Evolutionary conservation across 2,113 vertebrate genomes (phyloP), one percentile per base, ranked within the genome.

Genomic region (Nothocercus julius): DNA sequence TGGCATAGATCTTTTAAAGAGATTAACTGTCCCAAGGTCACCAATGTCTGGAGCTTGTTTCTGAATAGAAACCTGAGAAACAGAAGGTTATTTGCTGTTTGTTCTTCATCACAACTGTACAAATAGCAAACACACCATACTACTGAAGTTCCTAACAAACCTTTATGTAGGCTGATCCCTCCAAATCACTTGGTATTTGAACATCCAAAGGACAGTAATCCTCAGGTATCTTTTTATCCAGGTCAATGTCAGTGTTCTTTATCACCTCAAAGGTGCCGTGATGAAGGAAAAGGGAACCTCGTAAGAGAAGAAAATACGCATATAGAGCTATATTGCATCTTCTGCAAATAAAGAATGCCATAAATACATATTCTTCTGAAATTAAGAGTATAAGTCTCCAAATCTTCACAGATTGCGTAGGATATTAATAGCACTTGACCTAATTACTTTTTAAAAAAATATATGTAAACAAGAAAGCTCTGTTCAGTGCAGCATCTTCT

Each of bases 211-310:
- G 99, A 91, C 99, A 99, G 97, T 99, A 99, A 96, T 99, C 99
- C 73, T 99, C 99, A 44, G 99, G 99, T 85, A 99, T 98, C 93
- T 99, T 99, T 97, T 99, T 99, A 96, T 99, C 99, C 92, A 99
- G 96, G 96, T 99, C 99, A 63, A 99, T 98, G 93, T 99, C 99
- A 24, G 99, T 99, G 97, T 99, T 99, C 97, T 99, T 99, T 96
- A 99, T 99, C 72, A 99, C 99, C 96, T 99, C 99, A 96, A 99
- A 99, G 1, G 99, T 99, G 62, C 99, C 99, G 6, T 99, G 99
- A 95, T 99, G 99, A 82, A 99, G 99, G 95, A 99, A 99, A 73
- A 99, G 98, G 36, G 99, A 99, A 7, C 99, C 99, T 99, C 93
- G 93, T 40, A 17, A 59, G 24, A 16, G 81, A 79, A 92, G 34